Evolutionary conservation across 2,797 vertebrate genomes (phyloP).

Genomic region (Macropus fuliginosus): DNA sequence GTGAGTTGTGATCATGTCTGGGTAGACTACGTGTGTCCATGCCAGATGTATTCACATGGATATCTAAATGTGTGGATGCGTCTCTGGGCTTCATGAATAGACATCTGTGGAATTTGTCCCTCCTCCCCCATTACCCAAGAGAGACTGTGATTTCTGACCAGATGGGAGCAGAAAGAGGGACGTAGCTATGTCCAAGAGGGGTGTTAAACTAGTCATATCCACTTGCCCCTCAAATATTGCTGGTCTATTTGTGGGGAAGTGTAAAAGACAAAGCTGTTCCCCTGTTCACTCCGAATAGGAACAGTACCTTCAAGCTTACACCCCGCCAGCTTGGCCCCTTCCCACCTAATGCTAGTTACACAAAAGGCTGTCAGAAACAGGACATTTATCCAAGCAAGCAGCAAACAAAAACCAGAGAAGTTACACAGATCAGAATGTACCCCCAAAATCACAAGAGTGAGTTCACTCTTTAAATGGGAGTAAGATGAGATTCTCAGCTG

Average conservation of each 20-base stretch:
- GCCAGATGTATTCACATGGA: background rate
- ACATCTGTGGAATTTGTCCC: background rate
- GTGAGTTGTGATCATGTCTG: background rate
- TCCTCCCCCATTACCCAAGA: background rate
- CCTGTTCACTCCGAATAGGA: background rate
- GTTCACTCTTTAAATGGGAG: background rate
- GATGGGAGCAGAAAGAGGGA: background rate
- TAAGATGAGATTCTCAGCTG: background rate
- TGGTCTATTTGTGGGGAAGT: background rate
- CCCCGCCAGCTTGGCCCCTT: background rate
- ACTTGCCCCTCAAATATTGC: background rate
- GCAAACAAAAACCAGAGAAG: background rate
- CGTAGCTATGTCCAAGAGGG: background rate
- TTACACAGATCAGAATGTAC: background rate
- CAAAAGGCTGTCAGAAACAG: background rate
- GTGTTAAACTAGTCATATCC: background rate
- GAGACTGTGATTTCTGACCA: background rate
- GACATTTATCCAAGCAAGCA: background rate
- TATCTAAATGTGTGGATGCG: background rate
- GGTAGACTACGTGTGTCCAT: background rate
- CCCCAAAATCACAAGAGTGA: background rate
- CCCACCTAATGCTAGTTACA: background rate
- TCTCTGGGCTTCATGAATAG: background rate
- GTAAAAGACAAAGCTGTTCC: background rate
- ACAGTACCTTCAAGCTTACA: background rate